Evolutionary conservation across 2,888 invertebrate genomes (phyloP).

Genomic region (Pycnomerus fuliginosus): DNA sequence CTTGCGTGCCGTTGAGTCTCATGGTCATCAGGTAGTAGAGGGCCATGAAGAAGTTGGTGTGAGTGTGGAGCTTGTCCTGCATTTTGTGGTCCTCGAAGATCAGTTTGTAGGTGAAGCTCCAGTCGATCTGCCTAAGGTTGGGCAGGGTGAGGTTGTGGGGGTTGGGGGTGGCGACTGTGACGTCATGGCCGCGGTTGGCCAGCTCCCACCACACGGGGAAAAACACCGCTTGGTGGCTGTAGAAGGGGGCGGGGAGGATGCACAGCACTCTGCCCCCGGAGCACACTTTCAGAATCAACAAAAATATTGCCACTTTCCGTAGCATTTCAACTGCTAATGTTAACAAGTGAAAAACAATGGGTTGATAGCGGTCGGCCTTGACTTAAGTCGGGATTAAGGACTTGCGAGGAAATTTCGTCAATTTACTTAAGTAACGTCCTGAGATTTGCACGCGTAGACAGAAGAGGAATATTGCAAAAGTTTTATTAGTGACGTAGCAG

Average conservation of each 20-base stretch:
- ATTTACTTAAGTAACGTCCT: too few species aligned
- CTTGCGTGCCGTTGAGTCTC: slow-evolving; percentile 13
- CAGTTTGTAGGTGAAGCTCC: slow-evolving; percentile 32
- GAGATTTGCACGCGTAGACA: too few species aligned
- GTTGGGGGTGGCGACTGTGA: slow-evolving; percentile 52
- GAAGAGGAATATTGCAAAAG: too few species aligned
- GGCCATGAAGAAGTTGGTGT: slow-evolving; percentile 12
- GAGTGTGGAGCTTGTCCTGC: slow-evolving; percentile 8
- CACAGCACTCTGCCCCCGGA: slow-evolving; percentile 31
- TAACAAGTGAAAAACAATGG: too few species aligned
- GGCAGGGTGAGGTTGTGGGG: slow-evolving; percentile 47
- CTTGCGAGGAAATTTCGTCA: too few species aligned
- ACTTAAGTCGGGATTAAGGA: too few species aligned
- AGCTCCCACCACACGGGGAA: slow-evolving; percentile 52
- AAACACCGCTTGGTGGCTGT: slow-evolving; percentile 55
- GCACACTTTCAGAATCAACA: too few species aligned
- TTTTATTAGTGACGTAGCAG: too few species aligned
- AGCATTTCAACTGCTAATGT: too few species aligned
- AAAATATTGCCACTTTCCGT: too few species aligned
- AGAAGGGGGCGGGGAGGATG: slow-evolving; percentile 33
- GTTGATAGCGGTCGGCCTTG: too few species aligned
- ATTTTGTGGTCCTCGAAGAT: slow-evolving; percentile 14
- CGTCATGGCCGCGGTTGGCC: slow-evolving; percentile 53
- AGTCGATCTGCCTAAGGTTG: slow-evolving; percentile 51
- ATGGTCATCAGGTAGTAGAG: slow-evolving; percentile 11